These are phyloP conservation scores for Chelon labrosus DNA, from an alignment of 2,797 vertebrate species.

Conservation along the genomic window DNA sequence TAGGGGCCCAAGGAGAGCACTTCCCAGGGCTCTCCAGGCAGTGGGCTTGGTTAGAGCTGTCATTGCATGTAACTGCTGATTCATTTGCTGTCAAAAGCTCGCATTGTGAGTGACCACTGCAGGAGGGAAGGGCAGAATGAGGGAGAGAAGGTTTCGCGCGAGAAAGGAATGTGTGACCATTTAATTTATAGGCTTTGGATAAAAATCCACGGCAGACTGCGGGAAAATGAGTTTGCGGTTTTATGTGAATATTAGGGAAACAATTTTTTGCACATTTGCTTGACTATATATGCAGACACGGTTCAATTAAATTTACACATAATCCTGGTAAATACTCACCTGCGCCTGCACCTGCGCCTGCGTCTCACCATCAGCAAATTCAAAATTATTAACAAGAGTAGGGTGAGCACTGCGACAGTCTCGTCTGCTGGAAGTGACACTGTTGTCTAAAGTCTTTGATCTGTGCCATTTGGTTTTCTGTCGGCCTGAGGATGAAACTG, in stretches of 20 bases:
- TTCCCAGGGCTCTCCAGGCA: constrained; percentile 75
- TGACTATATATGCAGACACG: neutral
- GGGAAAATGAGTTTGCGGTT: neutral
- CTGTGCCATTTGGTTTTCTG: constrained; percentile 70
- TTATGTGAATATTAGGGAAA: neutral
- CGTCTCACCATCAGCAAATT: constrained; percentile 48
- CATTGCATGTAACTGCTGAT: constrained; percentile 86
- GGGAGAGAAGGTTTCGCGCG: constrained; percentile 52
- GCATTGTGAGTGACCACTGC: constrained; percentile 79
- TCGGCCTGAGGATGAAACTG: constrained; percentile 42
- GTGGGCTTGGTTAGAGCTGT: constrained; percentile 81
- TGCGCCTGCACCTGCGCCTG: constrained; percentile 78
- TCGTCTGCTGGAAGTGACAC: constrained; percentile 47
- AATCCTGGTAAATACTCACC: constrained; percentile 66
- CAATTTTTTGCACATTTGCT: neutral
- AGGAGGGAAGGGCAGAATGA: constrained; percentile 71
- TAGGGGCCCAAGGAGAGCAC: constrained; percentile 75
- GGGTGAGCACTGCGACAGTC: constrained; percentile 58
- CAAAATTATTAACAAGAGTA: constrained; percentile 50
- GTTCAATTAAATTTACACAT: neutral
- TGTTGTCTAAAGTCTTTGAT: constrained; percentile 81
- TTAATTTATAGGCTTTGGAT: constrained; percentile 60
- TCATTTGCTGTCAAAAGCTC: constrained; percentile 85
- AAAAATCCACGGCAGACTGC: constrained; percentile 12
- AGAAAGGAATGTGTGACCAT: constrained; percentile 74